A percentile compares a stretch with the other conserved stretches of the same genome.
Evolutionary conservation across 2,797 vertebrate species (phyloP).

Genomic region (Scarus forsteni): DNA sequence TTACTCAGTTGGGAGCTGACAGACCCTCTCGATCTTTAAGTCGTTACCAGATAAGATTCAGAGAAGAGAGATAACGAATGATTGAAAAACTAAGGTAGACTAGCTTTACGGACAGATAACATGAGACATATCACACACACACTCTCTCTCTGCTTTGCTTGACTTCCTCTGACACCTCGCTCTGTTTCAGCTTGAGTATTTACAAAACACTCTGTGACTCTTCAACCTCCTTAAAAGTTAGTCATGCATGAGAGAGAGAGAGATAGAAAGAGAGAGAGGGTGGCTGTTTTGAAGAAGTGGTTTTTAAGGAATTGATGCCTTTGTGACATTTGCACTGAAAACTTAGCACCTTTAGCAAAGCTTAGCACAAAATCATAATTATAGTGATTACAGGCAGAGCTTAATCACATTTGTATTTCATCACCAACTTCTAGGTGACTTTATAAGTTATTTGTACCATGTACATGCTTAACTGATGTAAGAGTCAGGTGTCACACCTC

Average conservation of each 20-base stretch:
- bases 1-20: conserved; percentile 45
- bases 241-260: neutral
- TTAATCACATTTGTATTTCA: too few species aligned
- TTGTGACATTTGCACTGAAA: too few species aligned
- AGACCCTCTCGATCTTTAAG: conserved; percentile 39
- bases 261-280: conserved; percentile 23
- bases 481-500: too few species aligned
- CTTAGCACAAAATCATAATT: too few species aligned
- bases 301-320: too few species aligned
- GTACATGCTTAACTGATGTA: too few species aligned
- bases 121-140: conserved; percentile 3
- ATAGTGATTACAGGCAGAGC: too few species aligned
- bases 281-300: neutral
- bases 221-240: conserved; percentile 30
- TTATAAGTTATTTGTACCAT: too few species aligned
- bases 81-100: conserved; percentile 38
- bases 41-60: conserved; percentile 53
- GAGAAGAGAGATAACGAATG: conserved; percentile 42
- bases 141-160: conserved; percentile 20
- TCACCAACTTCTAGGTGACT: too few species aligned
- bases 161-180: conserved; percentile 28
- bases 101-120: conserved; percentile 28
- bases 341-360: too few species aligned
- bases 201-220: conserved; percentile 50
- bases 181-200: conserved; percentile 43